Percentiles rank a stretch among this genome's conserved stretches.
These are phyloP conservation scores for Sardinella longiceps DNA, from an alignment of 2,797 vertebrate genomes.

Conservation along the genomic window DNA sequence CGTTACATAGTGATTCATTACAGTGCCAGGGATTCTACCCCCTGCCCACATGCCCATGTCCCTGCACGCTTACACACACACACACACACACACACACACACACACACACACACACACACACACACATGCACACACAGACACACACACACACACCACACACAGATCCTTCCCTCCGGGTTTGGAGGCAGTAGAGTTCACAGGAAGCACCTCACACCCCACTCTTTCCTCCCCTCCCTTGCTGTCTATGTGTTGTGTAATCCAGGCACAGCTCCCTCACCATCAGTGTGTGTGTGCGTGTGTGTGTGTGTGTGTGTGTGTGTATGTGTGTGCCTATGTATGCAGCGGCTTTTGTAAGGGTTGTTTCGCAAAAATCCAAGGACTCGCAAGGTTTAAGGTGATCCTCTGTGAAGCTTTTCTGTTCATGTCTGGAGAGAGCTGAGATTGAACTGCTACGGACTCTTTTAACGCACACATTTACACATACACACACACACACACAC, in stretches of 20 bases:
- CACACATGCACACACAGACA: background rate
- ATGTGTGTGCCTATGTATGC: no score
- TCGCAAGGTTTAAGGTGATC: background rate
- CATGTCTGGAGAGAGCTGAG: no score
- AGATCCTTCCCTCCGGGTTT: background rate
- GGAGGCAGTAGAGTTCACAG: background rate
- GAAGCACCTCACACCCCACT: background rate
- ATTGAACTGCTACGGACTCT: no score
- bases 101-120: background rate
- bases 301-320: background rate
- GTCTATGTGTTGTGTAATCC: background rate
- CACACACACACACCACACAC: background rate
- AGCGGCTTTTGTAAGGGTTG: background rate
- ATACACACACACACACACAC: background rate
- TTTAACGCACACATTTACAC: no score
- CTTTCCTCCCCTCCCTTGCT: background rate
- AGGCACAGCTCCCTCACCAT: background rate
- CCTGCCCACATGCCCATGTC: background rate
- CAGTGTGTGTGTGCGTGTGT: background rate
- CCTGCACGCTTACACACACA: background rate
- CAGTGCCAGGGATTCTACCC: background rate
- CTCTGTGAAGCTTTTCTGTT: background rate
- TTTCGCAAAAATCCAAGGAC: background rate
- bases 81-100: background rate
- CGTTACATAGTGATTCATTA: background rate